Conservation (phyloP, 2,113 vertebrate species). For the Cebidichthys violaceus region DNA sequence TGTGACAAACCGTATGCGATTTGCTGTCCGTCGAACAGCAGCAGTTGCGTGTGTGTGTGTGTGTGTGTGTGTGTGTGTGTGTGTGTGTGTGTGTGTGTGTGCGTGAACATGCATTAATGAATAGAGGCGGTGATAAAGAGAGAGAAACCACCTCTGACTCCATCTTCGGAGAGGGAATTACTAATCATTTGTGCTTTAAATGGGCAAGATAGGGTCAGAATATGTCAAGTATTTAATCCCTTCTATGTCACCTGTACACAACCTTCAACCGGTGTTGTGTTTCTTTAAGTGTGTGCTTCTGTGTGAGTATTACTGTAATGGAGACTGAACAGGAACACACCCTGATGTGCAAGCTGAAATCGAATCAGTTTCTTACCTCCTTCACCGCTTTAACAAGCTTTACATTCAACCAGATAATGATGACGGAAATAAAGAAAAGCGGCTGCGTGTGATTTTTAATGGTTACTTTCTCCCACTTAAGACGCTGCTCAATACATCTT, state of each 20-base stretch:
- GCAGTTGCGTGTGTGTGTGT: not conserved
- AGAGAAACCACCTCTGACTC: not conserved
- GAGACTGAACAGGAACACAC: not conserved
- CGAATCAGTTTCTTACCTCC: conserved; percentile 10
- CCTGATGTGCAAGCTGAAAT: not conserved
- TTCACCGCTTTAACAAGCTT: not conserved
- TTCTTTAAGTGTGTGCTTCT: not conserved
- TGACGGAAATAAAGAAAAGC: not conserved
- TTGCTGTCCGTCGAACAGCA: conserved; percentile 14
- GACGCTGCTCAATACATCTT: too few relatives aligned
- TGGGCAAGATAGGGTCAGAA: not conserved
- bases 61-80: not conserved
- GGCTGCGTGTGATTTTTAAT: not conserved
- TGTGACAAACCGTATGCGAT: conserved; percentile 12
- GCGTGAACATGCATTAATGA: not conserved
- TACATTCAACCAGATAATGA: not conserved
- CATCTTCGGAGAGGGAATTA: not conserved
- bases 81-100: not conserved
- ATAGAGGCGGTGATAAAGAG: not conserved
- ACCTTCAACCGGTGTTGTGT: not conserved
- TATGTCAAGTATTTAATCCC: not conserved
- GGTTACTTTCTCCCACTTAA: not conserved
- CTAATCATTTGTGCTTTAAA: conserved; percentile 24
- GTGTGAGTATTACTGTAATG: conserved; percentile 2
- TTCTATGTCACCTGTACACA: not conserved